Evolutionary conservation across 2,797 vertebrate genomes (phyloP).

Genomic region (Falco columbarius): DNA sequence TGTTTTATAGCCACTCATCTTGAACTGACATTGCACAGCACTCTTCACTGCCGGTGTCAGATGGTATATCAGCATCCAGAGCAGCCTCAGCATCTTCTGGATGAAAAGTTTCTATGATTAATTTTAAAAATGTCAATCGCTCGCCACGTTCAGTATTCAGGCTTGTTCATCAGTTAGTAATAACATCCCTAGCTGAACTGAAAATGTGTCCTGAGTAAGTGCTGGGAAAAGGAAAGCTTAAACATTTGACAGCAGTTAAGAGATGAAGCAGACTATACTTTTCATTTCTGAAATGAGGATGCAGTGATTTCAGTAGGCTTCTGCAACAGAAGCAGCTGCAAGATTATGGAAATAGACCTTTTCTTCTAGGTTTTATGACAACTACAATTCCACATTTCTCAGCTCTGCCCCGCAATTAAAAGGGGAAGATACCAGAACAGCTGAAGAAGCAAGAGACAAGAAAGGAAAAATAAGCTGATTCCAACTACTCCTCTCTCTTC

Average conservation of each 20-base stretch:
- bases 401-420: constrained; percentile 12
- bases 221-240: constrained; percentile 16
- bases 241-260: constrained; percentile 21
- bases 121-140: constrained; percentile 37
- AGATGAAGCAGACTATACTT: constrained; percentile 29
- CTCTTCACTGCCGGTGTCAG: constrained; percentile 1
- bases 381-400: neutral
- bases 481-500: neutral
- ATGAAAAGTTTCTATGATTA: constrained; percentile 59
- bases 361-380: constrained; percentile 50
- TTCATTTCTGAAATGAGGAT: constrained; percentile 22
- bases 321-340: neutral
- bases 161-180: constrained; percentile 62
- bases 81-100: constrained; percentile 46
- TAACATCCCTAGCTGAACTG: constrained; percentile 33
- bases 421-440: constrained; percentile 22
- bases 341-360: constrained; percentile 29
- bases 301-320: constrained; percentile 15
- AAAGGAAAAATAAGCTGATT: constrained; percentile 61
- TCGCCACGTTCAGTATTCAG: neutral
- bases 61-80: constrained; percentile 31
- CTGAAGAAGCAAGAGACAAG: constrained; percentile 41
- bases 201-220: constrained; percentile 15
- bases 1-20: constrained; percentile 40
- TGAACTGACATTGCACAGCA: neutral